A percentile compares a stretch with the other conserved stretches of the same genome.
Evolutionary conservation across 2,797 vertebrate species (phyloP).

Genomic region (Rhinella marina): DNA sequence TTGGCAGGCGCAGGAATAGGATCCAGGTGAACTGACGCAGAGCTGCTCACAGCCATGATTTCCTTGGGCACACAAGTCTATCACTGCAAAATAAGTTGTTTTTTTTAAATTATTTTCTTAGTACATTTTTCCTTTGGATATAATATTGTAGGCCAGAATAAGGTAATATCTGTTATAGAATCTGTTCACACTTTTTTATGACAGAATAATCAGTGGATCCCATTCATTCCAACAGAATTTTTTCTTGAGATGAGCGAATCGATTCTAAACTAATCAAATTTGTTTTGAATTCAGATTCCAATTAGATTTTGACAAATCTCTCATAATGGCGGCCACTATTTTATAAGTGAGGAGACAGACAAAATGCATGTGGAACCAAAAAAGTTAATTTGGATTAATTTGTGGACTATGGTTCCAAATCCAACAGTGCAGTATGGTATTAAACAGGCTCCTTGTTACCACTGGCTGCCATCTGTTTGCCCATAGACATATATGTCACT

Average conservation of each 20-base stretch:
- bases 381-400: too few relatives aligned
- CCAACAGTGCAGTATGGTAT: too few relatives aligned
- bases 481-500: too few relatives aligned
- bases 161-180: neutral
- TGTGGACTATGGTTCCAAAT: too few relatives aligned
- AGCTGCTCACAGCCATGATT: constrained; percentile 86
- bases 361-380: too few relatives aligned
- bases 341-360: too few relatives aligned
- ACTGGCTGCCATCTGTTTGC: too few relatives aligned
- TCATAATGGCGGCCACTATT: too few relatives aligned
- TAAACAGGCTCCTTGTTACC: too few relatives aligned
- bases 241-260: neutral
- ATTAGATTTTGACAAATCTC: too few relatives aligned
- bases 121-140: neutral
- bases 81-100: constrained; percentile 69
- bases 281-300: too few relatives aligned
- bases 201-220: neutral
- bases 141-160: neutral
- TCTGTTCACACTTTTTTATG: neutral
- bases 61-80: constrained; percentile 80
- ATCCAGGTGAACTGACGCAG: constrained; percentile 80
- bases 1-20: constrained; percentile 81
- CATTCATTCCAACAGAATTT: neutral
- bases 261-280: neutral
- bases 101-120: neutral